Evolutionary conservation across 53 echinoderm and acorn worm species (phyloP), one percentile per base, ranked within the genome.

Genomic region (Luidia sarsii): DNA sequence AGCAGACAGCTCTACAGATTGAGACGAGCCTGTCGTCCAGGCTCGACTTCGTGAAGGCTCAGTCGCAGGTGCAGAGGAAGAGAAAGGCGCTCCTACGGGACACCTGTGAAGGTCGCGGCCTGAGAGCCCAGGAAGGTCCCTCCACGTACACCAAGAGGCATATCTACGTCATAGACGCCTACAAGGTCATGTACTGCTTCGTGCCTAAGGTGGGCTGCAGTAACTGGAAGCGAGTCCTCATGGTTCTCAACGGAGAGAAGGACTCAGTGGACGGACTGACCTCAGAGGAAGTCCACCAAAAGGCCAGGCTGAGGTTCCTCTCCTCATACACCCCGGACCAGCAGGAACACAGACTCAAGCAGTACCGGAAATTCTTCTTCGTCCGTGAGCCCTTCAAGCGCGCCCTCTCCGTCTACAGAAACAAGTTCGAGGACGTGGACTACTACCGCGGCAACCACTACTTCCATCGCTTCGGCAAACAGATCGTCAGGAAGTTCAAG

Each of bases 181-280:
- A 88, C 39, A 90, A 79, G 16, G 63, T 91, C 8, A 71, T 91
- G 29, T 97, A 94, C 70, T 93, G 97, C 64, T 93, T 90, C 50
- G 67, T 94, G 4, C 92, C 96, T 0, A 90, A 96, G 48, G 95
- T 89, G 2, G 95, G 90, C 3, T 90, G 92, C 68, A 95, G 92
- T 41, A 92, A 95, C 64, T 95, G 95, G 95, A 95, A 95, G 84
- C 51, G 95, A 46, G 54, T 95, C 25, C 13, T 95, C 79, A 90
- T 92, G 92, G 90, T 92, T 0, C 81, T 95, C 0, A 84, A 87
- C 48, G 95, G 92, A 8, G 81, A 88, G 25, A 82, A 50, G 38
- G 87, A 92, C 23, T 36, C 67, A 3, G 81, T 90, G 0, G 87
- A 85, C 4, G 89, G 70, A 1, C 68, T 95, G 16, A 82, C 90